Evolutionary conservation across 2,797 vertebrate species (phyloP), one percentile per base, ranked within the genome.

Genomic region (Ataeniobius toweri): DNA sequence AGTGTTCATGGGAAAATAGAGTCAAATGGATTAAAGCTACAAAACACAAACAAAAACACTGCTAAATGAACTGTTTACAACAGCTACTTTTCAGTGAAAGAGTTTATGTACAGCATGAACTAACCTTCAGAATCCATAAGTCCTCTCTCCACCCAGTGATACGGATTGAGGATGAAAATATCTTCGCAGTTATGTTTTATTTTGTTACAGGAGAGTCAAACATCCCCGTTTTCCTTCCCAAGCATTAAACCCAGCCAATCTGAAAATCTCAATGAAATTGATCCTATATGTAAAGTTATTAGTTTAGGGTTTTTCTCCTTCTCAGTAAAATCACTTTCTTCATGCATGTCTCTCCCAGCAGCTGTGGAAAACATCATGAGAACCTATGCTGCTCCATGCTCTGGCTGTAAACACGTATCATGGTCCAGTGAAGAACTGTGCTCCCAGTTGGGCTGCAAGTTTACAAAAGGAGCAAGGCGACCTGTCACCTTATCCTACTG

Each of bases 401-500:
- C 68, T 31, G 55, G 39, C 31, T 71, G 67, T 58, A 63, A 75
- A 85, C 71, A 68, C 69, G 76, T 80, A 86, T 89, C 89, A 90
- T 89, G 82, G 89, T 92, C 92, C 92, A 89, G 85, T 73, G 53
- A 58, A 50, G 78, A 75, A 83, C 85, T 81, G 78, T 44, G 69
- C 82, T 80, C 77, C 73, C 36, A 72, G 70, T 91, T 83, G 87
- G 87, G 86, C 81, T 84, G 78, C 74, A 85, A 90, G 79, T 90
- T 93, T 87, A 94, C 90, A 80, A 84, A 77, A 86, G 51, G 73
- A 86, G 71, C 51, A 58, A 86, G 79, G 18, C n/a, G 73, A 90
- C 71, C 85, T 74, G 89, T 95, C 92, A 94, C 91, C 91, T 91
- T 79, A 85, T 87, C 89, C 50, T 80, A 44, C 78, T 79, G 73